These are phyloP conservation scores for Drosophila pallidifrons DNA, from an alignment of 1,140 invertebrate genomes.

Conservation along the genomic window DNA sequence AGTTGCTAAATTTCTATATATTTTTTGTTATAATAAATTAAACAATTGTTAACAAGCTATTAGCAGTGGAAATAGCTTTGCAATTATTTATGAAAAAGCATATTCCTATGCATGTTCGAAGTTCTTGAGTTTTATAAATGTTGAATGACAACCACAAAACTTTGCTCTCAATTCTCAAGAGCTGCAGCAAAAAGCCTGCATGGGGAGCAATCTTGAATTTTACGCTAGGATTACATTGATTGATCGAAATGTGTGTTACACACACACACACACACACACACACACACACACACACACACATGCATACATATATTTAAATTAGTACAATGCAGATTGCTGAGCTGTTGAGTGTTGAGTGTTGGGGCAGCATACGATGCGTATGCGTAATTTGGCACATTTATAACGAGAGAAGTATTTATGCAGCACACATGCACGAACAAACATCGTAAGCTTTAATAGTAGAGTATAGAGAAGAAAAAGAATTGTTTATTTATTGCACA, in stretches of 20 bases:
- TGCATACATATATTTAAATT: background rate
- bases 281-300: background rate
- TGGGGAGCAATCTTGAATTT: background rate
- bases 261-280: background rate
- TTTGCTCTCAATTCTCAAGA: background rate
- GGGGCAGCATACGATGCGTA: slow-evolving; percentile 11
- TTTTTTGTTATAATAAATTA: too few relatives aligned
- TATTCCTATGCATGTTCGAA: too few relatives aligned
- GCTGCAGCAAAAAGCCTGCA: background rate
- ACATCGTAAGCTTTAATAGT: background rate
- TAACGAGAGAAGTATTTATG: slow-evolving; percentile 1
- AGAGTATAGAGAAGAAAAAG: slow-evolving; percentile 18
- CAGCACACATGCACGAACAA: background rate
- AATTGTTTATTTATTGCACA: slow-evolving; percentile 70
- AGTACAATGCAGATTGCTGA: background rate
- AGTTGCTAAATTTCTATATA: too few relatives aligned
- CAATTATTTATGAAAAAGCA: too few relatives aligned
- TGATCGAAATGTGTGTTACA: background rate
- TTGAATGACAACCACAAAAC: background rate
- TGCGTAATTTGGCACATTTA: slow-evolving; percentile 28
- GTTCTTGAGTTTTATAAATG: background rate
- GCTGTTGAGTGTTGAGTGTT: background rate
- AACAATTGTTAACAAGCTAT: too few relatives aligned
- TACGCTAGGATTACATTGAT: slow-evolving; percentile 5
- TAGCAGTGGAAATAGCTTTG: too few relatives aligned